Evolutionary conservation across 2,888 invertebrate species (phyloP).

Genomic region (Chrysolina americana): DNA sequence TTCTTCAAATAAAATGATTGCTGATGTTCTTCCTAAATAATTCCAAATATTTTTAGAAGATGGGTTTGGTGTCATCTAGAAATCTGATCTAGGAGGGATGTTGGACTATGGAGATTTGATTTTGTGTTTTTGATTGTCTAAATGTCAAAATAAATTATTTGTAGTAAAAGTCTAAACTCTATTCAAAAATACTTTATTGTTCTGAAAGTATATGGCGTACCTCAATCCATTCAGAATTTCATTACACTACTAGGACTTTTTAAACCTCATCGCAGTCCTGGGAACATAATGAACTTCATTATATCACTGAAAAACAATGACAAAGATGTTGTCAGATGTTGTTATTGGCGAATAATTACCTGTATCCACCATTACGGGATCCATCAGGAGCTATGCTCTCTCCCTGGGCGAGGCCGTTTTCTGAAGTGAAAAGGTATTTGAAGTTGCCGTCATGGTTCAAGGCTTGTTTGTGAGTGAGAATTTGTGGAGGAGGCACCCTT

Average conservation of each 20-base stretch:
- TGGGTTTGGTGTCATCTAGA: not conserved
- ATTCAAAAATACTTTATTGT: too few relatives aligned
- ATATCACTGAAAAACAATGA: too few relatives aligned
- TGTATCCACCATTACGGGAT: constrained; percentile 73
- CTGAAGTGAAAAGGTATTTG: constrained; percentile 79
- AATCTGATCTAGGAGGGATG: not conserved
- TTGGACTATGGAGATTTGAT: not conserved
- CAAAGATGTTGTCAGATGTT: too few relatives aligned
- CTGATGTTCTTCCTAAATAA: not conserved
- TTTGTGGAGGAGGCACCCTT: constrained; percentile 67
- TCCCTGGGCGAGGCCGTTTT: constrained; percentile 79
- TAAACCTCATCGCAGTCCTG: too few relatives aligned
- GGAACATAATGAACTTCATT: too few relatives aligned
- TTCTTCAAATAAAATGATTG: not conserved
- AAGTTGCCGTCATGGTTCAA: constrained; percentile 78
- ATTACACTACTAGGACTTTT: too few relatives aligned
- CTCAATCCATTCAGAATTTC: too few relatives aligned
- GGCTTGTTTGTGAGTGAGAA: constrained; percentile 77
- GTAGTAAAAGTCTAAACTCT: too few relatives aligned
- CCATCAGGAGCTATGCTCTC: constrained; percentile 80
- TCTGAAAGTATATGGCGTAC: too few relatives aligned
- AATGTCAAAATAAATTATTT: too few relatives aligned
- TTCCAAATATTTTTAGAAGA: not conserved
- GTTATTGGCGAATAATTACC: constrained; percentile 23
- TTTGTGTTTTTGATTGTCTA: too few relatives aligned